Base-by-base conservation (phyloP, 1,140 invertebrate genomes). In the Drosophila nigromelanica region DNA sequence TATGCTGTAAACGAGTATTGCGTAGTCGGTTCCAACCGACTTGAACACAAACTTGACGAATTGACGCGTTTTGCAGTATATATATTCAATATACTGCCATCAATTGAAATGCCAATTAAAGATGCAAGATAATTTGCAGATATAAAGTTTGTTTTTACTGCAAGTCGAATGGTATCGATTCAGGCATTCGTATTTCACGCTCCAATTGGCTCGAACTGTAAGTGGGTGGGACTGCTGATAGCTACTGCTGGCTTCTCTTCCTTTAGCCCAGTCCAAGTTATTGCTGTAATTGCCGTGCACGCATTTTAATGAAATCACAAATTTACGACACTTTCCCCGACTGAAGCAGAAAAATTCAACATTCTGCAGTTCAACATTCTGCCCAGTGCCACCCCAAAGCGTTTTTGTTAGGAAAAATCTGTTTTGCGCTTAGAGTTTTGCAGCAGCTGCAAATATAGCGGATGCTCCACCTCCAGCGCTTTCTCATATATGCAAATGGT, bases 281-380 rank as follows among this genome's bases (percentile, higher is more conserved):
- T 42, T 33, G 42, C 30, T 62, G 47, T 54, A 68, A 59, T 59
- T 86, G 59, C 56, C 40, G 21, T 60, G 54, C 62, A 86, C 74
- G 78, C 81, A 86, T 86, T 78, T 78, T 87, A 86, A 87, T 87
- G 71, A 82, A 87, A 82, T 87, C 73, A 82, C 76, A 87, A 87
- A 87, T 87, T 79, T 82, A 87, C 78, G 63, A 87, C 78, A 78
- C 78, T 78, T 76, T 87, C 78, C 78, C 51, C 78, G 79, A 82
- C 58, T 87, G 78, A 87, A 78, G 82, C 71, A 76, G 63, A 81
- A 87, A 87, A 81, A 81, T 78, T 76, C 60, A 33, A 55, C 58
- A 47, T 30, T 42, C 43, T 30, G 33, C 33, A 35, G 8, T 78
- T 76, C 60, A 33, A 55, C 58, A 47, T 30, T 42, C 43, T 30